A percentile compares a stretch with the other conserved stretches of the same genome.
Evolutionary conservation across 2,113 vertebrate species (phyloP).

Genomic region (Bos indicus): DNA sequence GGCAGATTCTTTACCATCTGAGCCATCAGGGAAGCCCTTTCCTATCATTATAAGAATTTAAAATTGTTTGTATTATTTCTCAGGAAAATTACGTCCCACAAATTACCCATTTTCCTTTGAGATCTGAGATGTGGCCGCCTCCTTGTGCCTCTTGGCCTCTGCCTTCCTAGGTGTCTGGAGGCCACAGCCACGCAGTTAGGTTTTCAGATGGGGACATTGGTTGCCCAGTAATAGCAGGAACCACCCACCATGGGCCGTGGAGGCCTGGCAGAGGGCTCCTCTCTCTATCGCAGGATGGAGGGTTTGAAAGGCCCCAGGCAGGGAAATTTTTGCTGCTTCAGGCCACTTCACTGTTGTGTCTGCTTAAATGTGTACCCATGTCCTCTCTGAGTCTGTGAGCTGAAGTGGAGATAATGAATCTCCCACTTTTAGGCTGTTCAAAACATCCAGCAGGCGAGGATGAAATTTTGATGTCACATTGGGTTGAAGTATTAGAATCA

Average conservation of each 20-base stretch:
- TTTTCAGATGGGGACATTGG: not conserved
- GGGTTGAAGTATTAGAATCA: not conserved
- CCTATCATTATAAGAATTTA: not conserved
- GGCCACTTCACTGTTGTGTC: not conserved
- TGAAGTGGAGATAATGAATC: fast-evolving
- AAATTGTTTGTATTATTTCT: not conserved
- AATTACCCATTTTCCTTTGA: not conserved
- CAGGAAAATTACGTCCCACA: not conserved
- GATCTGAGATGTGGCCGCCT: not conserved
- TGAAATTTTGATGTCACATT: fast-evolving
- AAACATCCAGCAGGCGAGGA: not conserved
- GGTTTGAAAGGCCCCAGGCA: fast-evolving
- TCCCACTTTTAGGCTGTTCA: fast-evolving
- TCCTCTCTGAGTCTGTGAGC: not conserved
- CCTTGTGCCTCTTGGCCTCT: not conserved
- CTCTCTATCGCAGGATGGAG: not conserved
- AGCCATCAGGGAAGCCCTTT: not conserved
- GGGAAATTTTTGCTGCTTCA: too few species aligned
- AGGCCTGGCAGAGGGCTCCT: not conserved
- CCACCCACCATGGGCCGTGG: fast-evolving
- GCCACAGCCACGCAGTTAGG: fast-evolving
- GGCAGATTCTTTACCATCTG: not conserved
- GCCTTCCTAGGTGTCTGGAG: not conserved
- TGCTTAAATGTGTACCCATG: not conserved
- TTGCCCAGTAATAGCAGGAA: fast-evolving